Percentiles rank a stretch among this genome's conserved stretches.
Conservation (phyloP, 2,113 vertebrate species). For the Rhynchomys soricoides region DNA sequence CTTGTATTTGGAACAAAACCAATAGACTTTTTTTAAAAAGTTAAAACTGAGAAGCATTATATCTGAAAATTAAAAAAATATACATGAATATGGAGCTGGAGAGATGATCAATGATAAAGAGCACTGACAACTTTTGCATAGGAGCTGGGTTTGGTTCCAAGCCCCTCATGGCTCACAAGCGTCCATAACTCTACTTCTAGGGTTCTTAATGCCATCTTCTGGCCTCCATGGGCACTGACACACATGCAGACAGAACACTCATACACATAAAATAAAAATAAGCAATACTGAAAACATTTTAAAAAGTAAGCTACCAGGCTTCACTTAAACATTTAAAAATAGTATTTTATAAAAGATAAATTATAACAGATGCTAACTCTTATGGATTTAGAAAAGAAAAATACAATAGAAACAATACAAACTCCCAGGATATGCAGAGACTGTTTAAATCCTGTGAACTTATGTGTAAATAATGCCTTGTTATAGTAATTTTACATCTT, state of each 20-base stretch:
- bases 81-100: background rate
- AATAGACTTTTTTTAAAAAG: background rate
- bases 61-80: background rate
- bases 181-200: background rate
- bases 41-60: constrained; percentile 42
- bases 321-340: constrained; percentile 31
- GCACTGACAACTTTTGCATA: background rate
- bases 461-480: background rate
- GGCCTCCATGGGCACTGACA: background rate
- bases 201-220: background rate
- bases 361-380: background rate
- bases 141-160: background rate
- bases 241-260: background rate
- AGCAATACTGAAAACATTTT: background rate
- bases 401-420: constrained; percentile 34
- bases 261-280: background rate
- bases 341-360: constrained; percentile 38
- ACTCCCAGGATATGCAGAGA: background rate
- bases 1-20: constrained; percentile 45
- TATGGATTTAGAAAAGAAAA: background rate
- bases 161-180: background rate
- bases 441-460: background rate
- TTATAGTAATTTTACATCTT: background rate
- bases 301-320: background rate
- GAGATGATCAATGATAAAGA: background rate